Conservation (phyloP, 2,113 vertebrate genomes). For the Dissostichus mawsoni region DNA sequence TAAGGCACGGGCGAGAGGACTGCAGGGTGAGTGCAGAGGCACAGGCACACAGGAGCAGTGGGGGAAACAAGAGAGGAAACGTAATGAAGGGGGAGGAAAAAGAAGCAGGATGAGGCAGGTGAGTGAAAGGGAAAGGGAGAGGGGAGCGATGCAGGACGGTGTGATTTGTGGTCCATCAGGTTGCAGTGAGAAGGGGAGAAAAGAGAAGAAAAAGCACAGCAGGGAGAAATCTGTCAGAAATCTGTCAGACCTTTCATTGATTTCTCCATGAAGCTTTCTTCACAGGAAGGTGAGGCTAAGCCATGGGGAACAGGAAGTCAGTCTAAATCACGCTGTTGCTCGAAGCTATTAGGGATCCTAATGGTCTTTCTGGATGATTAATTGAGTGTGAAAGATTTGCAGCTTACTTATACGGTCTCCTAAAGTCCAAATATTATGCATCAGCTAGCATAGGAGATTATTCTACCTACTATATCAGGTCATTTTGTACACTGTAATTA, state of each 20-base stretch:
- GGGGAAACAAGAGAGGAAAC: slow-evolving; percentile 57
- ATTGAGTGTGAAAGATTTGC: slow-evolving; percentile 35
- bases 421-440: slow-evolving; percentile 19
- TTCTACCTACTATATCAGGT: not conserved
- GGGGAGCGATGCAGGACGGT: slow-evolving; percentile 24
- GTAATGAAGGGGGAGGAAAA: slow-evolving; percentile 16
- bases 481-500: slow-evolving; percentile 1
- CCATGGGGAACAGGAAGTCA: slow-evolving; percentile 60
- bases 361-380: slow-evolving; percentile 34
- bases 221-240: slow-evolving; percentile 77
- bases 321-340: slow-evolving; percentile 43
- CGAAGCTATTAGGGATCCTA: slow-evolving; percentile 40
- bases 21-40: slow-evolving; percentile 80
- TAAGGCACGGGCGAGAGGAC: slow-evolving; percentile 97
- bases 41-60: slow-evolving; percentile 71
- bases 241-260: slow-evolving; percentile 72
- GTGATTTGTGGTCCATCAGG: slow-evolving; percentile 68
- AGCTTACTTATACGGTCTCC: not conserved
- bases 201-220: slow-evolving; percentile 73
- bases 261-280: slow-evolving; percentile 53
- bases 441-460: slow-evolving; percentile 1
- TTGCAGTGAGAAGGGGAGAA: slow-evolving; percentile 57
- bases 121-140: slow-evolving; percentile 16
- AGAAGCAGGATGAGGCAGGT: slow-evolving; percentile 15
- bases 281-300: slow-evolving; percentile 53